phyloP scores from a whole-genome alignment of 1,140 invertebrate genomes.

The Ostrea edulis region DNA sequence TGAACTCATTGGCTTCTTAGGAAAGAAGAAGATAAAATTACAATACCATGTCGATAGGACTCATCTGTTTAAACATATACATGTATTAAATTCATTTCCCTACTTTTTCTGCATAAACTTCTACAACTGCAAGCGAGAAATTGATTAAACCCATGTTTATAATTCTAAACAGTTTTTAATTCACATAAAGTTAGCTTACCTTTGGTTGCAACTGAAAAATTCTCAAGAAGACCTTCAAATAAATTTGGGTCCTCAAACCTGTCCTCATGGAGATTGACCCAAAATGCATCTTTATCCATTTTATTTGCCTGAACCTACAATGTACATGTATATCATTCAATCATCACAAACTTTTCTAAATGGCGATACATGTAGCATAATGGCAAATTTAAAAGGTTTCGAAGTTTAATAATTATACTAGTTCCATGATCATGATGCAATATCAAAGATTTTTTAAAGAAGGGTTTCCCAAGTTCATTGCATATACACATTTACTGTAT shows the following conservation, averaged over 20 bases:
- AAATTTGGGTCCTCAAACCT: constrained; percentile 90
- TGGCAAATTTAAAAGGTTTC: no score
- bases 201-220: constrained; percentile 82
- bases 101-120: neutral
- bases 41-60: neutral
- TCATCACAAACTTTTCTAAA: neutral
- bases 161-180: no score
- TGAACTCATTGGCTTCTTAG: no score
- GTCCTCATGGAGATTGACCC: constrained; percentile 96
- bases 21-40: neutral
- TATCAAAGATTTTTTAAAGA: no score
- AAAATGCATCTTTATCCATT: constrained; percentile 96
- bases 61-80: neutral
- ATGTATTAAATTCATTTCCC: neutral
- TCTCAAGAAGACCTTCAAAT: constrained; percentile 88
- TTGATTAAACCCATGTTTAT: neutral
- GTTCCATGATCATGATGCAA: no score
- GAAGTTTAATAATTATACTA: no score
- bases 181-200: no score
- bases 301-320: constrained; percentile 89
- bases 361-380: no score
- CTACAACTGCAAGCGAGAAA: neutral
- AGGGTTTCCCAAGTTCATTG: no score
- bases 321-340: neutral
- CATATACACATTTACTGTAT: no score